Base-by-base conservation (phyloP, 2,113 vertebrate species). In the Grammomys surdaster region DNA sequence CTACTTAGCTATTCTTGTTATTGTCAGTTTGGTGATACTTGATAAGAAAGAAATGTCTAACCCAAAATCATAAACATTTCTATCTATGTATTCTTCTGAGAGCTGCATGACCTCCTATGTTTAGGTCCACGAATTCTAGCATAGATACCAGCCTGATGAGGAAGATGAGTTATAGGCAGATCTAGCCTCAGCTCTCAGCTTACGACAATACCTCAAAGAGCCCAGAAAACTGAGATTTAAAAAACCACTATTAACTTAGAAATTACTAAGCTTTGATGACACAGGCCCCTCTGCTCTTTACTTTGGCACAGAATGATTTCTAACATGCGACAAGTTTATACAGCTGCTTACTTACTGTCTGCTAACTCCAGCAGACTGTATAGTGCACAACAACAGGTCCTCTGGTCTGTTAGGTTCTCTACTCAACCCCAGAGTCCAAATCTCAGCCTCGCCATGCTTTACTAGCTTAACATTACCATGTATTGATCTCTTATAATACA, bases 381-480 rank as follows among this genome's bases (percentile, higher is more conserved):
- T 12, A 12, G 19, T 36, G 19, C 78, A 82, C 11, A 33, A 40
- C 11, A 58, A 40, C 36, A 82, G 54, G 36, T 2, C 12, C 54
- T 36, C n/a, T 58, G 26, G 36, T 58, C 54, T 82, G 54, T 40
- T 82, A 7, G 36, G 6, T 24, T 60, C 12, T 58, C 78, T n/a
- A n/a, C n/a, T 82, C 54, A 58, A 40, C 19, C 87, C 9, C 73
- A 95, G 36, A 43, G 28, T 77, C 65, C 80, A 85, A 91, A 91
- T 77, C 54, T 43, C 17, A 17, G 5, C 14, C 54, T 63, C 31
- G n/a, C 43, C 43, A 86, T 19, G 51, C 16, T 16, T 20, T 58
- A 81, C 33, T 12, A 10, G 77, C n/a, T 43, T 85, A 65, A 85
- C 82, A 85, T 31, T 65, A 58, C 22, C 58, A 85, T 63, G 43